Percentiles rank a stretch among this genome's conserved stretches.
phyloP scores from a whole-genome alignment of 1,140 invertebrate genomes.

The Lepeophtheirus salmonis region DNA sequence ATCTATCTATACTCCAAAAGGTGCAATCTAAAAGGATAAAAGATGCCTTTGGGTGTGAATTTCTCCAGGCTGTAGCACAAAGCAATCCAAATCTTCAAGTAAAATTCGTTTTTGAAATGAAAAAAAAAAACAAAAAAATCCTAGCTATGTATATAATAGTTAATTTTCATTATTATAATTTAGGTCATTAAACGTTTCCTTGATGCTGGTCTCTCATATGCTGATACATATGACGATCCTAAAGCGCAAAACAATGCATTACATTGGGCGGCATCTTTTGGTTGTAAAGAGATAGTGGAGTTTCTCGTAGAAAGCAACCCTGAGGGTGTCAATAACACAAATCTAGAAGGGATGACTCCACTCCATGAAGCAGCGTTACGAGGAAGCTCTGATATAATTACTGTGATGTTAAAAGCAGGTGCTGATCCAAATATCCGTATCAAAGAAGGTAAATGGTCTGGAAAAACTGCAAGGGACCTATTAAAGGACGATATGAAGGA shows the following conservation, averaged over 20 bases:
- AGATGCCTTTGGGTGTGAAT: background rate
- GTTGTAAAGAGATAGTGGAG: background rate
- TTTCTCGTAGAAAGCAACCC: background rate
- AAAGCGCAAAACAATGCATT: background rate
- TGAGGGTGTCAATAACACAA: background rate
- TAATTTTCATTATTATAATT: background rate
- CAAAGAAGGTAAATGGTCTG: background rate
- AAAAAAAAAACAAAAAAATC: too few relatives aligned
- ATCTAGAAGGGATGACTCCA: background rate
- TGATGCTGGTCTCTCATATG: background rate
- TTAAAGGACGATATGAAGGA: background rate
- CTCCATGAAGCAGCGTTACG: background rate
- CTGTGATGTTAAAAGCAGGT: background rate
- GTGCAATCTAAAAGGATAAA: background rate
- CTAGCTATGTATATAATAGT: too few relatives aligned
- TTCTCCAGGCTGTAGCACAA: background rate
- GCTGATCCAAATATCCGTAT: background rate
- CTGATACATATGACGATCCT: background rate
- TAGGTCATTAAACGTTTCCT: background rate
- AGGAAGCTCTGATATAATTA: background rate
- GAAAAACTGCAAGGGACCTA: background rate
- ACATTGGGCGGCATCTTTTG: background rate
- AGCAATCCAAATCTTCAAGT: background rate
- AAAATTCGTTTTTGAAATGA: background rate
- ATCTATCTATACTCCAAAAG: background rate